Conservation (phyloP, 2,888 invertebrate species). For the Rhorus exstirpatorius region DNA sequence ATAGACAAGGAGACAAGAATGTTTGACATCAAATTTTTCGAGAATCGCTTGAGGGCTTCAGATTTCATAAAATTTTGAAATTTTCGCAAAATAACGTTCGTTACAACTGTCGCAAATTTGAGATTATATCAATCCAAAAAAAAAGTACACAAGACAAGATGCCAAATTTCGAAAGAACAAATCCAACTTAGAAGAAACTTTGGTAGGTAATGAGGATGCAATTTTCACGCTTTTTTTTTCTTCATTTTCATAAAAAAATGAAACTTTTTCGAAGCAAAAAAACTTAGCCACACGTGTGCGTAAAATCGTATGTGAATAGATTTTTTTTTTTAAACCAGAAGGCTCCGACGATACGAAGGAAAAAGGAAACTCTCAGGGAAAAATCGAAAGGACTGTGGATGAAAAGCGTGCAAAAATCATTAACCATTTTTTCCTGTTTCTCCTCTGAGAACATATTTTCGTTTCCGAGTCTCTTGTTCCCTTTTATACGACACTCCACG, state of each 20-base stretch:
- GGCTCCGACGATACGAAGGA: neutral
- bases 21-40: no score
- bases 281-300: neutral
- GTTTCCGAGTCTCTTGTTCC: neutral
- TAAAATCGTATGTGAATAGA: neutral
- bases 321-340: neutral
- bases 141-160: neutral
- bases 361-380: conserved; percentile 1
- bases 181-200: no score
- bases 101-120: no score
- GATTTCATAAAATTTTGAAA: no score
- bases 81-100: no score
- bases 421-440: conserved; percentile 35
- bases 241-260: no score
- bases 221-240: no score
- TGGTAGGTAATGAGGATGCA: no score
- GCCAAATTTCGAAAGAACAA: neutral
- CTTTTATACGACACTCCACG: neutral
- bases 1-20: no score
- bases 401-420: conserved; percentile 44
- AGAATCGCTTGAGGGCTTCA: no score
- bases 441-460: conserved; percentile 25
- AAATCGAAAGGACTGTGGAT: neutral
- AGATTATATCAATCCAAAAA: no score
- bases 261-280: neutral